A percentile compares a stretch with the other conserved stretches of the same genome.
These are phyloP conservation scores for Trichacis sp. DNA, from an alignment of 2,888 invertebrate species.

Conservation along the genomic window DNA sequence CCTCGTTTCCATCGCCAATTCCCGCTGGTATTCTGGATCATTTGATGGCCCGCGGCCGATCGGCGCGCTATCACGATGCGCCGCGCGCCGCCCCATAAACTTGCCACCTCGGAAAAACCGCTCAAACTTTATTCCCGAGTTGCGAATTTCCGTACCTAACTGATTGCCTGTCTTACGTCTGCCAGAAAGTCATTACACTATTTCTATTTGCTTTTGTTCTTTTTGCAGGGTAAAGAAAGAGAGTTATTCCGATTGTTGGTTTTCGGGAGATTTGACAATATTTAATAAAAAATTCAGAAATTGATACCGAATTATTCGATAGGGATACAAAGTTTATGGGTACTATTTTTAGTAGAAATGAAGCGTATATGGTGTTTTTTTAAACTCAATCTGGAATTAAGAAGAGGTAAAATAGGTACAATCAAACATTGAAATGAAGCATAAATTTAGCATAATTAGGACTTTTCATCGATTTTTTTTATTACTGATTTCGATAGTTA, in stretches of 20 bases:
- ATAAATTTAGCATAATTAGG: too few relatives aligned
- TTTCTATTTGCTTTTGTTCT: conserved; percentile 15
- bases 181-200: conserved; percentile 16
- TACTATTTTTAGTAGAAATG: too few relatives aligned
- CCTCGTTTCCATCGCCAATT: conserved; percentile 56
- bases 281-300: too few relatives aligned
- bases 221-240: conserved; percentile 6
- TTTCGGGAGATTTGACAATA: background rate
- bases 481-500: too few relatives aligned
- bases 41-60: conserved; percentile 67
- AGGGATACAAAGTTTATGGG: too few relatives aligned
- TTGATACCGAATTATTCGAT: too few relatives aligned
- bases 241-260: background rate
- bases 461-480: too few relatives aligned
- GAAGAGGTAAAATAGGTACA: too few relatives aligned
- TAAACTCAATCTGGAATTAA: too few relatives aligned
- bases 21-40: conserved; percentile 69
- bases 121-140: conserved; percentile 33
- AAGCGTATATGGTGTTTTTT: too few relatives aligned
- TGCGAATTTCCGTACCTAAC: conserved; percentile 34
- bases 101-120: conserved; percentile 16
- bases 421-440: too few relatives aligned
- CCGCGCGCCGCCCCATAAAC: conserved; percentile 28
- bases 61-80: conserved; percentile 54
- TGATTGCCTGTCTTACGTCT: conserved; percentile 28